These are phyloP conservation scores for Drosophila fuyamai DNA, from an alignment of 1,140 invertebrate species.

Conservation along the genomic window DNA sequence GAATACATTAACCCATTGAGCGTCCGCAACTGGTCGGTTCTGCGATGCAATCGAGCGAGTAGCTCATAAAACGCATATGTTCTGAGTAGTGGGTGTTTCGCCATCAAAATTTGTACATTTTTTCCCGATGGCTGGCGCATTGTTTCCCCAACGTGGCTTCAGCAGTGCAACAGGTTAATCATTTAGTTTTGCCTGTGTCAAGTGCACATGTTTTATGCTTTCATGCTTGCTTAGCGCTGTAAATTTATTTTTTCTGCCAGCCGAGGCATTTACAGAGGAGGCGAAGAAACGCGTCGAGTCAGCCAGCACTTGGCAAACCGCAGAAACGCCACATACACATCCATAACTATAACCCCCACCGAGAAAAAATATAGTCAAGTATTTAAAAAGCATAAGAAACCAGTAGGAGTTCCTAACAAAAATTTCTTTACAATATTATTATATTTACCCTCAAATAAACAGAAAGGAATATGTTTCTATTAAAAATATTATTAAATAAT, in stretches of 20 bases:
- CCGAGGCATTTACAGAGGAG: constrained; percentile 39
- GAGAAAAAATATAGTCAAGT: not conserved
- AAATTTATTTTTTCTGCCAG: constrained; percentile 64
- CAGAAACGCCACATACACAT: constrained; percentile 33
- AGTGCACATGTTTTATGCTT: constrained; percentile 63
- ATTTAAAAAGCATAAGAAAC: too few relatives aligned
- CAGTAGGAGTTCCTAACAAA: too few relatives aligned
- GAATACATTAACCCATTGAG: constrained; percentile 33
- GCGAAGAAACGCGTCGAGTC: constrained; percentile 28
- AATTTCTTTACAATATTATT: too few relatives aligned
- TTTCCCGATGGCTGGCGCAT: constrained; percentile 12
- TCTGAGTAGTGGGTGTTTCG: constrained; percentile 14
- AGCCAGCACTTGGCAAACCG: constrained; percentile 32
- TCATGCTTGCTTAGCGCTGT: constrained; percentile 54
- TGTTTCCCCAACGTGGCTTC: constrained; percentile 12
- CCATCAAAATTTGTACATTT: not conserved
- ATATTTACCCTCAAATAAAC: too few relatives aligned
- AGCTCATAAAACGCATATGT: not conserved
- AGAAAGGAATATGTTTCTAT: too few relatives aligned
- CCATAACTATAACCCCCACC: constrained; percentile 23
- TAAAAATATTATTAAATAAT: too few relatives aligned
- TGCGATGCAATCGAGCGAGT: constrained; percentile 5
- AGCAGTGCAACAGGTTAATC: constrained; percentile 60
- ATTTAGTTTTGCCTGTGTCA: constrained; percentile 54
- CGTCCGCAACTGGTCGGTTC: not conserved